Conservation (phyloP, 2,113 vertebrate genomes). For the Caretta caretta region DNA sequence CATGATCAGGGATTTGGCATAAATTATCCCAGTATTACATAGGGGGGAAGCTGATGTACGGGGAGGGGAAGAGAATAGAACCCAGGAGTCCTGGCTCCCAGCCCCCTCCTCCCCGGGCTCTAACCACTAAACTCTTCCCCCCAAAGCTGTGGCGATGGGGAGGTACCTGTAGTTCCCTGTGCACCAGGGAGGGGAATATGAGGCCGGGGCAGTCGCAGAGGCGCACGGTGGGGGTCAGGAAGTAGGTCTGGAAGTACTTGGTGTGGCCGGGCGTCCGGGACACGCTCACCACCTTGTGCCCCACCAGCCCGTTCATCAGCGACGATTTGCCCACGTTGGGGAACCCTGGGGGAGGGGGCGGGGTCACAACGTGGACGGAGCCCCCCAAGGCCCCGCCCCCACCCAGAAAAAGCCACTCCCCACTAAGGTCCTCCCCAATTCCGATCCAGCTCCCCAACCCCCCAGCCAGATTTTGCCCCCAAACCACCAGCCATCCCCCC, state of each 20-base stretch:
- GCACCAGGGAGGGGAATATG: slow-evolving; percentile 89
- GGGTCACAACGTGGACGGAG: background rate
- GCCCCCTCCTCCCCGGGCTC: background rate
- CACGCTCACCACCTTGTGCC: slow-evolving; percentile 92
- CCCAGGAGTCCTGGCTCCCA: background rate
- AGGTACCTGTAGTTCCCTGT: slow-evolving; percentile 87
- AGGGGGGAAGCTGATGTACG: background rate
- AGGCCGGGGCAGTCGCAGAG: slow-evolving; percentile 94
- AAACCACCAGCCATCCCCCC: background rate
- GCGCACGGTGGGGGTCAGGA: slow-evolving; percentile 90
- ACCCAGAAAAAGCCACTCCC: background rate
- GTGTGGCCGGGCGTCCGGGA: slow-evolving; percentile 95
- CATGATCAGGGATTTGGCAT: background rate
- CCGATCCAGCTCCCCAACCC: background rate
- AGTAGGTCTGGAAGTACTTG: slow-evolving; percentile 97
- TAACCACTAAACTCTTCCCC: background rate
- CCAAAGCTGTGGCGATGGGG: no score
- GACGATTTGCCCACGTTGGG: slow-evolving; percentile 95
- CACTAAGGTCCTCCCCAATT: background rate
- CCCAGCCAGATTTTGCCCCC: background rate
- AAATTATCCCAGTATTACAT: background rate
- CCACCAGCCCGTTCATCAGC: slow-evolving; percentile 91
- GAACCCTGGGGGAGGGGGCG: slow-evolving; percentile 78
- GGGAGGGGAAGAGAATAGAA: background rate
- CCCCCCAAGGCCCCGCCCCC: background rate